Evolutionary conservation across 2,797 vertebrate species (phyloP).

Genomic region (Alauda arvensis): DNA sequence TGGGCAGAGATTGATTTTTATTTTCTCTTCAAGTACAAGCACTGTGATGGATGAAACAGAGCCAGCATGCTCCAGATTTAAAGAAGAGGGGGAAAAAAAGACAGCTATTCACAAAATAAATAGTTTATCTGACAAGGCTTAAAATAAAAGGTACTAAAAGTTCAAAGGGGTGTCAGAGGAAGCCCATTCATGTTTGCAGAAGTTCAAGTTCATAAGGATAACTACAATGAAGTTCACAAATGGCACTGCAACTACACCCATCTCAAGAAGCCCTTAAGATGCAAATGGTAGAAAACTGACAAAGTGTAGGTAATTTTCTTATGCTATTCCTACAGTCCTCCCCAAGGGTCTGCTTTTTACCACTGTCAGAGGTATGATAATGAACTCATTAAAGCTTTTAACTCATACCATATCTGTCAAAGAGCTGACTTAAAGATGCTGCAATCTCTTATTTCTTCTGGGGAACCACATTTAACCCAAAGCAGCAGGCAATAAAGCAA

Average conservation of each 20-base stretch:
- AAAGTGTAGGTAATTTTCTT: not conserved
- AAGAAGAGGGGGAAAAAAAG: not conserved
- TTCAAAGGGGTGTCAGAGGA: not conserved
- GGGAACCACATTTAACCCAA: not conserved
- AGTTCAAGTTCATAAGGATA: not conserved
- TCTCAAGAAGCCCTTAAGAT: not conserved
- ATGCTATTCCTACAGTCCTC: not conserved
- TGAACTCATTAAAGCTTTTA: not conserved
- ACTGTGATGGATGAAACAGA: not conserved
- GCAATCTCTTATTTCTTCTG: not conserved
- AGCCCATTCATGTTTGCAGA: not conserved
- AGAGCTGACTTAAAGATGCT: not conserved
- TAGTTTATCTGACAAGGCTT: not conserved
- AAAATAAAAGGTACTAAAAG: not conserved
- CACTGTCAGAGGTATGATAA: not conserved
- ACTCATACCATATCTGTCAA: not conserved
- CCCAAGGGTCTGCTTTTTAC: not conserved
- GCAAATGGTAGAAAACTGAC: not conserved
- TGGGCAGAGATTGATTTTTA: not conserved
- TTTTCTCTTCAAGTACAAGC: not conserved
- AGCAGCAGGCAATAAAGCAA: not conserved
- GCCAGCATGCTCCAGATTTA: not conserved
- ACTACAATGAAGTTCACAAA: not conserved
- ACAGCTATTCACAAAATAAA: not conserved
- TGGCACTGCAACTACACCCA: not conserved